Conservation (phyloP, 2,797 vertebrate genomes). For the Tangara arthus region DNA sequence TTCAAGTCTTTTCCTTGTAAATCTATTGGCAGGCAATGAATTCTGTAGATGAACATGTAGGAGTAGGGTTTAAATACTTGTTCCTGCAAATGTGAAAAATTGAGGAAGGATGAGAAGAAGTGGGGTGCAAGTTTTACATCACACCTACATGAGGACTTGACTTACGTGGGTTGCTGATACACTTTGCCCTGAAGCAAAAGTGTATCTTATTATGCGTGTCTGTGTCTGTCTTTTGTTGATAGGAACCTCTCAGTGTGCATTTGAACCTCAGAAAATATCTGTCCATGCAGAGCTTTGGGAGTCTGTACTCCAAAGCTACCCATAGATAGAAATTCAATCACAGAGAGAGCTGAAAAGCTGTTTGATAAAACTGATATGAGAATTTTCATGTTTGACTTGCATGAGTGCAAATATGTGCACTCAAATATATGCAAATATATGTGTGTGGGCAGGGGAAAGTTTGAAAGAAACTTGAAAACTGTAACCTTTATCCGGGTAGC, state of each 20-base stretch:
- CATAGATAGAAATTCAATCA: neutral
- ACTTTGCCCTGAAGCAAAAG: neutral
- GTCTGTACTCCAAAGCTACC: neutral
- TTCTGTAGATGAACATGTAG: neutral
- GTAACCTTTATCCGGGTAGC: neutral
- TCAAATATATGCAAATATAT: neutral
- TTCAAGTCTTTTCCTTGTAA: neutral
- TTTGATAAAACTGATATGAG: neutral
- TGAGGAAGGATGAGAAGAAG: neutral
- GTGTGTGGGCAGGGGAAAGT: neutral
- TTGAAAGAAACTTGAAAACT: neutral
- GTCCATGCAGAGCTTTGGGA: neutral
- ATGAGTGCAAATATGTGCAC: neutral
- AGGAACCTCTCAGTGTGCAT: neutral
- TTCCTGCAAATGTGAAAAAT: conserved; percentile 8
- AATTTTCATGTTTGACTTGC: neutral
- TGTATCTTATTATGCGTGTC: neutral
- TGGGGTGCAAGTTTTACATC: neutral
- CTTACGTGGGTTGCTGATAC: neutral
- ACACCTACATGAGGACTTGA: neutral
- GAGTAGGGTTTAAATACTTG: conserved; percentile 11
- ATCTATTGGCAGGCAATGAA: neutral
- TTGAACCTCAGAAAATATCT: neutral
- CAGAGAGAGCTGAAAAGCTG: neutral
- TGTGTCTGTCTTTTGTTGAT: neutral